Evolutionary conservation across 2,113 vertebrate genomes (phyloP).

Genomic region (Cranoglanis bouderius): DNA sequence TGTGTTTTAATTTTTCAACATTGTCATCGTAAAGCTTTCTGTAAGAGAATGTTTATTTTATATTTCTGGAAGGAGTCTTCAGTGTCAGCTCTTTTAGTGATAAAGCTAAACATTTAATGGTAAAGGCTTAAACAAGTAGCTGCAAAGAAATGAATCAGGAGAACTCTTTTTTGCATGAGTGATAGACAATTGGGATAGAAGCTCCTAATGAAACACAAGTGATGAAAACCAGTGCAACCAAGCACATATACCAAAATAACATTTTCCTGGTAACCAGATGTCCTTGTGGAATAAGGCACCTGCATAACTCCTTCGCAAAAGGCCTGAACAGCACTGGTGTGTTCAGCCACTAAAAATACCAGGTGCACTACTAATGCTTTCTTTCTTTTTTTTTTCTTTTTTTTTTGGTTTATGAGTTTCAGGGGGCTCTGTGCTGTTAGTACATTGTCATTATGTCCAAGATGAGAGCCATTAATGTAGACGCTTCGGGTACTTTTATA

Average conservation of each 20-base stretch:
- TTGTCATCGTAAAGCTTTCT: no score
- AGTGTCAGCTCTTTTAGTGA: no score
- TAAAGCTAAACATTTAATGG: no score
- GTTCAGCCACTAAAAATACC: neutral
- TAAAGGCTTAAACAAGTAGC: neutral
- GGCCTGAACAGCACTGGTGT: neutral
- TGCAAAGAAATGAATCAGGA: neutral
- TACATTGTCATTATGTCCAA: slow-evolving; percentile 8
- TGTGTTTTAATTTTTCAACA: no score
- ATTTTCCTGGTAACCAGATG: neutral
- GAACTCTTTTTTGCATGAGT: neutral
- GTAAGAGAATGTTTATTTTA: no score
- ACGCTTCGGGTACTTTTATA: neutral
- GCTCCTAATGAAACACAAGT: neutral
- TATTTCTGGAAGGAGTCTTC: no score
- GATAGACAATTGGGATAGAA: neutral
- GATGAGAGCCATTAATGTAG: neutral
- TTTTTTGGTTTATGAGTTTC: neutral
- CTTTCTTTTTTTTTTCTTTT: neutral
- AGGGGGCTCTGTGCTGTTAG: neutral
- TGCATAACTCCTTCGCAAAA: neutral
- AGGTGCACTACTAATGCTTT: neutral
- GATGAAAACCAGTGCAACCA: neutral
- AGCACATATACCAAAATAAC: neutral
- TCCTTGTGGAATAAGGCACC: neutral